Conservation (phyloP, 2,113 vertebrate species). For the Eurystomus gularis region DNA sequence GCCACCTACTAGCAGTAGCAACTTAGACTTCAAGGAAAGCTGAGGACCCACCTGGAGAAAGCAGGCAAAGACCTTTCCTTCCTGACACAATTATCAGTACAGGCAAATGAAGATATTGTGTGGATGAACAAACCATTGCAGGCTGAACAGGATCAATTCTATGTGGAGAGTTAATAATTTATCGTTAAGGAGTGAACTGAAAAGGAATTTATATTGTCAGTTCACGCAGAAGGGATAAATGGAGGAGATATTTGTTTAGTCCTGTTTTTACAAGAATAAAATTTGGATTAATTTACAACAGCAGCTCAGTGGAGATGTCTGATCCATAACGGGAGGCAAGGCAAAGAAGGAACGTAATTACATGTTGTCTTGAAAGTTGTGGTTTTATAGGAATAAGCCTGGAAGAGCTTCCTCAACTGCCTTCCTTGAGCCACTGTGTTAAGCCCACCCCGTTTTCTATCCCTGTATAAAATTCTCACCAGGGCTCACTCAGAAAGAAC, state of each 20-base stretch:
- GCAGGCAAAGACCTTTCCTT: background rate
- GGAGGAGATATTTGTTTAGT: background rate
- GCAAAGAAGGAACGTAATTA: background rate
- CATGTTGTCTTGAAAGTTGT: background rate
- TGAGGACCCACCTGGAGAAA: background rate
- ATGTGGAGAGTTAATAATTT: background rate
- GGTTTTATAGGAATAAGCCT: background rate
- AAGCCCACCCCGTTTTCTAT: background rate
- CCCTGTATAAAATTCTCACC: background rate
- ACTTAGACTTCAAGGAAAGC: background rate
- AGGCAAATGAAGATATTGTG: background rate
- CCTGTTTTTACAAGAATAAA: background rate
- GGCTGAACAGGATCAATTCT: background rate
- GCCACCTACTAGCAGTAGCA: background rate
- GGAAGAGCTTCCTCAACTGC: background rate
- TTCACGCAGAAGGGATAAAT: background rate
- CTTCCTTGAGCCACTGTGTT: background rate
- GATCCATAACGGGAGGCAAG: background rate
- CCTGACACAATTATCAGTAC: background rate
- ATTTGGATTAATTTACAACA: background rate
- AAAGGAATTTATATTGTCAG: background rate
- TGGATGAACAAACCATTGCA: background rate
- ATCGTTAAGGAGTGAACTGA: background rate
- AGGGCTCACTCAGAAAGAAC: conserved; percentile 5
- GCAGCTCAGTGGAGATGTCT: background rate